Evolutionary conservation across 2,888 invertebrate genomes (phyloP).

Genomic region (Dexiosoma caninum): DNA sequence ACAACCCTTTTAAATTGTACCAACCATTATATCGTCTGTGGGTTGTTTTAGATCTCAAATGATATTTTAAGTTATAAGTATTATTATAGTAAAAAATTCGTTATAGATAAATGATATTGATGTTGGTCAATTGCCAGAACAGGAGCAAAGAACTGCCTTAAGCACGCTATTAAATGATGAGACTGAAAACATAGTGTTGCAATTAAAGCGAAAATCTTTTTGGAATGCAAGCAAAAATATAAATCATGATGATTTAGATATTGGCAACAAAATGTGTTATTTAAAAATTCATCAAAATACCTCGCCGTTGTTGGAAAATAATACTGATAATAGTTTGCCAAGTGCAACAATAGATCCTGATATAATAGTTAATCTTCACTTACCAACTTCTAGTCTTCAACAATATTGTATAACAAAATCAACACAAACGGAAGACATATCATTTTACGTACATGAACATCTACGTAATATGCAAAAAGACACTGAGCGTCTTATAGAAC

Average conservation of each 20-base stretch:
- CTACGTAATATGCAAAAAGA: conserved; percentile 64
- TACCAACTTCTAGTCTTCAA: background rate
- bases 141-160: conserved; percentile 71
- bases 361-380: conserved; percentile 26
- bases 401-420: conserved; percentile 69
- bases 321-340: background rate
- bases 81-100: too few species aligned
- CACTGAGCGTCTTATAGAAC: conserved; percentile 73
- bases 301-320: background rate
- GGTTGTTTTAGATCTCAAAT: too few species aligned
- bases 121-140: conserved; percentile 80
- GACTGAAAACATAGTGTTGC: conserved; percentile 81
- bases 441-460: conserved; percentile 73
- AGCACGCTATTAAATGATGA: conserved; percentile 81
- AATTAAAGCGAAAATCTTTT: conserved; percentile 79
- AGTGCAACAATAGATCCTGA: conserved; percentile 13
- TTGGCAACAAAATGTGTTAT: conserved; percentile 23
- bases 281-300: conserved; percentile 43
- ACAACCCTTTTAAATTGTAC: too few species aligned
- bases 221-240: conserved; percentile 19
- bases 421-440: conserved; percentile 79
- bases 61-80: too few species aligned
- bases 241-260: conserved; percentile 26
- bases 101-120: conserved; percentile 81
- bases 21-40: too few species aligned